Base-by-base conservation (phyloP, 2,113 vertebrate genomes). In the Cnemophilus loriae region DNA sequence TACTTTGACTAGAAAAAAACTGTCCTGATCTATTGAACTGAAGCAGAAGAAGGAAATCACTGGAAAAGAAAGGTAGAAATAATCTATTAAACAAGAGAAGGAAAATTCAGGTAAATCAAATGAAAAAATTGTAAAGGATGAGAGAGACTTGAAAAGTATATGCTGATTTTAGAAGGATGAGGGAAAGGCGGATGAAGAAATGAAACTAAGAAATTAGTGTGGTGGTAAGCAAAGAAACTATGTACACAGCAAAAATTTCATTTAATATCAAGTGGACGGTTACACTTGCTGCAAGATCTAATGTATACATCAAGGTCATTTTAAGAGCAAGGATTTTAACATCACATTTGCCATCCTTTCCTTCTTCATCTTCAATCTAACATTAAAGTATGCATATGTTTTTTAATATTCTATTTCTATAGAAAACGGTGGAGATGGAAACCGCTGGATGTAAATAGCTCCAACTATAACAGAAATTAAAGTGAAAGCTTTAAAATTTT, bases 371-470 rank as follows among this genome's bases (percentile, higher is more conserved):
- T 84, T 84, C 53, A 71, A 63, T 19, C 8, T 53, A 53, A 27
- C 11, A 10, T 53, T 67, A 18, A 67, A 60, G 4, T 37, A 35
- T 6, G 3, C 26, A 30, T 13, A n/a, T 14, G 1, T 6, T 55
- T 89, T 79, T 52, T 19, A 7, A 68, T 76, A 67, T 53, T 32
- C 5, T 0, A 3, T 77, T 74, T 87, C 33, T 69, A 7, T 52
- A 59, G n/a, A 63, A 73, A 82, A 47, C 5, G 3, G 2, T 3
- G 6, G 9, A 1, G 3, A 4, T 1, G 20, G 41, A 70, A 52
- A 16, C 4, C 5, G 1, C 4, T 56, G 19, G 5, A 61, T 49
- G 6, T 19, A 74, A 93, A 57, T 8, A 44, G 4, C 6, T 74
- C 20, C 35, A 68, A 30, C 5, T 75, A 19, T 26, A 69, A 53